Evolutionary conservation across 2,113 vertebrate species (phyloP), one percentile per base, ranked within the genome.

Genomic region (Scartelaos histophorus): DNA sequence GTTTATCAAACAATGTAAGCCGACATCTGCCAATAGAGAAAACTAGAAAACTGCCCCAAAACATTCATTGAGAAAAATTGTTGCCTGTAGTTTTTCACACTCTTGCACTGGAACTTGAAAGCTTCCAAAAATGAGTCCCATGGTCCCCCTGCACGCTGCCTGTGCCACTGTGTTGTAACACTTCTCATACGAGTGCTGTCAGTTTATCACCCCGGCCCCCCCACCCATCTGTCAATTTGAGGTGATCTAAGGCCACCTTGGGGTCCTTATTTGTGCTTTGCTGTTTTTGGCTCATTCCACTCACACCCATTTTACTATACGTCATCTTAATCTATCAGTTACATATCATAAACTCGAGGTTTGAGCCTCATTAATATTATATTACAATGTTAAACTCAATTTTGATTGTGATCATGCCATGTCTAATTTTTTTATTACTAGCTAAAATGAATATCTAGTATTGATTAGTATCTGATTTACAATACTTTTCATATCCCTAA

Each of bases 211-310:
- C 69, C 51, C 74, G 34, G 51, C 82, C 12, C 69, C 69, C 74
- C 54, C 64, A 62, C 49, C 66, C 60, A 81, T 82, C 77, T 84
- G 79, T 84, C 79, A 34, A 68, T 69, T 57, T 34, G 66, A 85
- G 70, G 78, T 75, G 75, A 82, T 70, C 65, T 72, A 65, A 58
- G 76, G 75, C 46, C 73, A 77, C 6, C 29, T n/a, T 0, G 25
- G 35, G 67, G 61, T 66, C 35, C 17, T 13, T 61, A 53, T 21
- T 29, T 17, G 56, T 13, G 56, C 62, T 47, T 62, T 51, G 62
- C 61, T 66, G 58, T 51, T 73, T n/a, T 60, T 47, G 46, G 25
- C 15, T 24, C 2, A 49, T 38, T 54, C 49, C 25, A 57, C 47
- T 21, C 19, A 19, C 12, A 47, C 3, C 35, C 64, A 45, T 74